A percentile compares a stretch with the other conserved stretches of the same genome.
These are phyloP conservation scores for Phymorhynchus buccinoides DNA, from an alignment of 1,140 invertebrate species.

Conservation along the genomic window DNA sequence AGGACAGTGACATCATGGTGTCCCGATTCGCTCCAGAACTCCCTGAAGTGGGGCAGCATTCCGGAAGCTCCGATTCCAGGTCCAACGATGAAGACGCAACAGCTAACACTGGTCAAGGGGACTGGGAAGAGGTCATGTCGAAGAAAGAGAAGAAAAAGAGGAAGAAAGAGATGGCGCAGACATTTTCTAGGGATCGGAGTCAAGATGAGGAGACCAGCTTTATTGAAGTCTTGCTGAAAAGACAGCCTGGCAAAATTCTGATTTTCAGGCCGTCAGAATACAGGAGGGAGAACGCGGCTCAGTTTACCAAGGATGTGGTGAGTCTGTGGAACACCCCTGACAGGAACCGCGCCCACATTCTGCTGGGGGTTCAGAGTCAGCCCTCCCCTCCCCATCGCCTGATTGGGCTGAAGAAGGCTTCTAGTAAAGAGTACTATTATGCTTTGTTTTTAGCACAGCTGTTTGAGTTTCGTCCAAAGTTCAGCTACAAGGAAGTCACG, in stretches of 20 bases:
- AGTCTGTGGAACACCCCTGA: conserved; percentile 40
- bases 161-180: neutral
- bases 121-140: neutral
- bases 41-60: neutral
- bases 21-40: neutral
- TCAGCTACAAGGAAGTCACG: conserved; percentile 26
- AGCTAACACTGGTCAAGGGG: neutral
- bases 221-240: neutral
- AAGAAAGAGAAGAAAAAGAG: neutral
- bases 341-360: neutral
- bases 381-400: conserved; percentile 7
- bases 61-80: neutral
- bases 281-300: neutral
- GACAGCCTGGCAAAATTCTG: neutral
- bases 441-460: neutral
- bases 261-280: conserved; percentile 11
- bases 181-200: too few species aligned
- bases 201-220: neutral
- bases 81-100: neutral
- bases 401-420: neutral
- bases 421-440: conserved; percentile 4
- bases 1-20: neutral
- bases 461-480: conserved; percentile 22
- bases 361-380: conserved; percentile 28
- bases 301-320: conserved; percentile 34